Conservation (phyloP, 2,797 vertebrate species). For the Myripristis murdjan region DNA sequence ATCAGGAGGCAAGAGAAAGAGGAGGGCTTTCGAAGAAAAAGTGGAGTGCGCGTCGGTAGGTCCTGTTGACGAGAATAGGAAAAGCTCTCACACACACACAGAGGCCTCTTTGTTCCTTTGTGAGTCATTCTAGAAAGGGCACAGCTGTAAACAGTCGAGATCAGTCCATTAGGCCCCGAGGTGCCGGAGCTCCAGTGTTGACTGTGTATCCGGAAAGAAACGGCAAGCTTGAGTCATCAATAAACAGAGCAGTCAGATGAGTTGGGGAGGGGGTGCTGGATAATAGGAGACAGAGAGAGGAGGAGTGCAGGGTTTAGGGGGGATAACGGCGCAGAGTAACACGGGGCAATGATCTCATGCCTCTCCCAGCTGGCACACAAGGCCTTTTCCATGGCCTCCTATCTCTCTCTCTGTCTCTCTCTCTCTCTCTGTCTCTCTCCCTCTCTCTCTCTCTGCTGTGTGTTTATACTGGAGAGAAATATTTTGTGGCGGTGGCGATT, state of each 20-base stretch:
- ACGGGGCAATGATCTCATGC: conserved; percentile 80
- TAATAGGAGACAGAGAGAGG: conserved; percentile 68
- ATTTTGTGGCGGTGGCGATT: conserved; percentile 26
- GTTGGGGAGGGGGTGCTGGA: conserved; percentile 60
- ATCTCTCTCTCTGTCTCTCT: conserved; percentile 58
- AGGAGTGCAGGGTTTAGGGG: conserved; percentile 67
- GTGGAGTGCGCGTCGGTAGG: conserved; percentile 50
- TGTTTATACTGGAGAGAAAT: conserved; percentile 40
- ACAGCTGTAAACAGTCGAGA: conserved; percentile 84
- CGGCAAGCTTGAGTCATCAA: conserved; percentile 84
- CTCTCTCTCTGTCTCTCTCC: conserved; percentile 11
- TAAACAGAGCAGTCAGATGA: conserved; percentile 80
- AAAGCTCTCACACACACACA: conserved; percentile 71
- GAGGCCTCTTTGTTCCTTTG: conserved; percentile 80
- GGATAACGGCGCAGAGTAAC: conserved; percentile 74
- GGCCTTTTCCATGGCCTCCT: conserved; percentile 71
- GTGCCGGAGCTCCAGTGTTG: conserved; percentile 76
- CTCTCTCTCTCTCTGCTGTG: background rate
- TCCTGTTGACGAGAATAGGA: conserved; percentile 72
- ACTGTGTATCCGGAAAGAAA: conserved; percentile 81
- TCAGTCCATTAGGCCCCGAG: conserved; percentile 82
- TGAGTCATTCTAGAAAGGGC: conserved; percentile 83
- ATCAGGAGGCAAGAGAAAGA: conserved; percentile 16
- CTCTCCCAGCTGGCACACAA: conserved; percentile 74
- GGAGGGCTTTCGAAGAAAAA: conserved; percentile 56